These are phyloP conservation scores for Masnerella sp. DNA, from an alignment of 2,888 invertebrate species.

Conservation along the genomic window DNA sequence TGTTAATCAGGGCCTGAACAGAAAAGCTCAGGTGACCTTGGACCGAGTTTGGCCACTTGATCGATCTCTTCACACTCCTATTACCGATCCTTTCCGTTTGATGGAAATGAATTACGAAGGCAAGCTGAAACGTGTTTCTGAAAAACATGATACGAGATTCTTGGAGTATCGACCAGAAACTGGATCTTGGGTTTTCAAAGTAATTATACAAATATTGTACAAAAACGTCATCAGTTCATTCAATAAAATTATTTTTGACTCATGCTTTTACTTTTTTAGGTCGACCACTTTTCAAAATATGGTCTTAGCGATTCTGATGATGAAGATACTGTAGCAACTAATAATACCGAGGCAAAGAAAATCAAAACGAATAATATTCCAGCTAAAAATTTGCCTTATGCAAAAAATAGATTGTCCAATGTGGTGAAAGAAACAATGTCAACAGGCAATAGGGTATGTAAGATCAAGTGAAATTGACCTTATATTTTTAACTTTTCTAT, in stretches of 20 bases:
- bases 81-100: constrained; percentile 89
- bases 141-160: constrained; percentile 93
- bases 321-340: constrained; percentile 82
- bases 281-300: constrained; percentile 97
- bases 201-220: constrained; percentile 68
- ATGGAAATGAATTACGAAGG: constrained; percentile 90
- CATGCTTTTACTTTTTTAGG: no score
- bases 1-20: constrained; percentile 91
- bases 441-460: not conserved
- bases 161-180: constrained; percentile 96
- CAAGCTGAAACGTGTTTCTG: constrained; percentile 89
- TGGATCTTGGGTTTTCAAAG: constrained; percentile 98
- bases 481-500: no score
- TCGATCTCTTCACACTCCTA: constrained; percentile 87
- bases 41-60: constrained; percentile 97
- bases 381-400: not conserved
- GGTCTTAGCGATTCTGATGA: constrained; percentile 93
- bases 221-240: not conserved
- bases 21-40: constrained; percentile 93
- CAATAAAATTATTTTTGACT: not conserved
- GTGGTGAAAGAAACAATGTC: constrained; percentile 4
- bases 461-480: no score
- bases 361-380: constrained; percentile 34
- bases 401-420: not conserved
- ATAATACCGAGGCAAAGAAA: constrained; percentile 65